phyloP scores from a whole-genome alignment of 2,113 vertebrate species.

The Anarhynchus alexandrinus region DNA sequence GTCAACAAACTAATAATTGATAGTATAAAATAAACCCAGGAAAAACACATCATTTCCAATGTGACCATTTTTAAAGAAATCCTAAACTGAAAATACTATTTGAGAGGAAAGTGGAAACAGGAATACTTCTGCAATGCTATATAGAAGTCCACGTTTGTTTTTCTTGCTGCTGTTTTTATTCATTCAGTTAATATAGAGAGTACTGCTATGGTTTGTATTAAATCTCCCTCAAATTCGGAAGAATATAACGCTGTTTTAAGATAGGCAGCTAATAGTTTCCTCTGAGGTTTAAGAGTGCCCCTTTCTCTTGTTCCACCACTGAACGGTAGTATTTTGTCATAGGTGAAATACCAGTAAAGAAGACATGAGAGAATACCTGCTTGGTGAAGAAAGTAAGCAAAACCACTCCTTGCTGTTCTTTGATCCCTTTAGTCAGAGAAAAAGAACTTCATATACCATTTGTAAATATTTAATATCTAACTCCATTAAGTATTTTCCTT shows the following conservation, averaged over 20 bases:
- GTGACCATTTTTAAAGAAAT: background rate
- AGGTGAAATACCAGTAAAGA: background rate
- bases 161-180: background rate
- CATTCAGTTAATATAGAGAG: background rate
- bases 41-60: background rate
- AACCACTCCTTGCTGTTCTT: background rate
- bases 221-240: background rate
- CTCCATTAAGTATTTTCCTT: background rate
- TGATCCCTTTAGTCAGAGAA: background rate
- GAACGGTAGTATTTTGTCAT: background rate
- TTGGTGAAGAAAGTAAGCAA: background rate
- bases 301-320: background rate
- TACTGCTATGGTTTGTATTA: background rate
- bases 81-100: background rate
- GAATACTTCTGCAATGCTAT: background rate
- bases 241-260: background rate
- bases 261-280: background rate
- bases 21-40: background rate
- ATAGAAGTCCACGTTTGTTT: background rate
- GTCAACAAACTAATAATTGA: background rate
- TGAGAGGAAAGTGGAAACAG: background rate
- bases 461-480: background rate
- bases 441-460: background rate
- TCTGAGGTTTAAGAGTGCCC: background rate
- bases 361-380: background rate